A percentile compares a stretch with the other conserved stretches of the same genome.
Evolutionary conservation across 2,797 vertebrate species (phyloP).

Genomic region (Fratercula arctica): DNA sequence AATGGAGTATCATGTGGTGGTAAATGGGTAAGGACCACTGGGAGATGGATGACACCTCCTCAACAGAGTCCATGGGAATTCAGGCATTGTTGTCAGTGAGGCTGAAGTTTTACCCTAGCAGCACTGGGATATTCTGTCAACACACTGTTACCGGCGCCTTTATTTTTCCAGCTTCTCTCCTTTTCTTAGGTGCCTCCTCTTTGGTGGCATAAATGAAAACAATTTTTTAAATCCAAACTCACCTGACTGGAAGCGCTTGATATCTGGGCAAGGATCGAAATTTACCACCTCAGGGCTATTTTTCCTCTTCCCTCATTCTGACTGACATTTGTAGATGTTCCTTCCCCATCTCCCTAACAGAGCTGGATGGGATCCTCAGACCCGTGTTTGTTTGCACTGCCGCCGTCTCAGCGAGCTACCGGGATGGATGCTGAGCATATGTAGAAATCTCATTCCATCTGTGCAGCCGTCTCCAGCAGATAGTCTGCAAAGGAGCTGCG

Average conservation of each 20-base stretch:
- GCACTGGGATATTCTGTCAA: not conserved
- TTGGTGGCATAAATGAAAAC: not conserved
- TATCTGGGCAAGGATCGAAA: not conserved
- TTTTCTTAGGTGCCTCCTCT: not conserved
- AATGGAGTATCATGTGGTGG: not conserved
- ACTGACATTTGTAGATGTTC: accelerated
- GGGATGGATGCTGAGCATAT: slow-evolving; percentile 30
- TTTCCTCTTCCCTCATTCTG: not conserved
- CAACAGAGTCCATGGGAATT: not conserved
- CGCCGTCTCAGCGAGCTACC: not conserved
- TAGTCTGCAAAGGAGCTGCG: not conserved
- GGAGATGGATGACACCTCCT: not conserved
- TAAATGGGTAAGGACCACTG: not conserved
- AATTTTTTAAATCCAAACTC: not conserved
- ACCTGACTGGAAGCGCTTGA: not conserved
- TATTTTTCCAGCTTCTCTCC: not conserved
- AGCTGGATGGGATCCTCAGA: not conserved
- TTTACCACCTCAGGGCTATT: not conserved
- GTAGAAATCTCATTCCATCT: slow-evolving; percentile 40
- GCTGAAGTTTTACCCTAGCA: not conserved
- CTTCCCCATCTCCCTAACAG: not conserved
- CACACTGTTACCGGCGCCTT: accelerated
- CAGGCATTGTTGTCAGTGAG: accelerated
- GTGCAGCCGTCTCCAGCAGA: slow-evolving; percentile 17
- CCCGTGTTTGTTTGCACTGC: not conserved